Evolutionary conservation across 2,113 vertebrate species (phyloP).

Genomic region (Ophiodon elongatus): DNA sequence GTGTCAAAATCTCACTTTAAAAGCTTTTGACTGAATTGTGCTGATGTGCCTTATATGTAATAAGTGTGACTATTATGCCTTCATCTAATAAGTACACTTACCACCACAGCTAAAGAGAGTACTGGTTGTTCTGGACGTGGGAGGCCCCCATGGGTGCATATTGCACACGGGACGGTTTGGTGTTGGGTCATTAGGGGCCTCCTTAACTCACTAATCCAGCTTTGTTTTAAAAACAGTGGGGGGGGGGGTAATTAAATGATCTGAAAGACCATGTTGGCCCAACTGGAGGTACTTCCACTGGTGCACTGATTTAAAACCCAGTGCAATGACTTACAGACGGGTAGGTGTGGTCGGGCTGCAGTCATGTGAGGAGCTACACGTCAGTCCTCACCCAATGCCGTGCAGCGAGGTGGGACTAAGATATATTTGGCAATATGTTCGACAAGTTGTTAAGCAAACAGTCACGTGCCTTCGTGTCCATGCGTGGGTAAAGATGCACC

Average conservation of each 20-base stretch:
- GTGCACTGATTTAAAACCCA: not conserved
- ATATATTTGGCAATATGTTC: conserved; percentile 19
- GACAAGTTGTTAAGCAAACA: conserved; percentile 45
- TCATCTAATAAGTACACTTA: not conserved
- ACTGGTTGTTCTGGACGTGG: not conserved
- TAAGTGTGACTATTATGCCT: not conserved
- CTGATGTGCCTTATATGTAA: too few relatives aligned
- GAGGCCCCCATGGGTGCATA: not conserved
- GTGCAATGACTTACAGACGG: not conserved
- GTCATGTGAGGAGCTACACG: not conserved
- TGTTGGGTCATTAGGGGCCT: not conserved
- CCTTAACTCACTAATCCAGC: not conserved
- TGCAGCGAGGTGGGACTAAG: not conserved
- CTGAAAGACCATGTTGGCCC: not conserved
- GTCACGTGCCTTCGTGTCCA: conserved; percentile 61
- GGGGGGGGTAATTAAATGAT: too few relatives aligned
- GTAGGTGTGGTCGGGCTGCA: not conserved
- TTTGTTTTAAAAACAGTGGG: not conserved
- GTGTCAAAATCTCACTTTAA: not conserved
- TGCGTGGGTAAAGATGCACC: conserved; percentile 47
- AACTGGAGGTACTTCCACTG: not conserved
- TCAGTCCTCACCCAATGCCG: not conserved
- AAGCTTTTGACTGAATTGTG: too few relatives aligned
- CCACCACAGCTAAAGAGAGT: not conserved
- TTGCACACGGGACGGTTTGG: not conserved